Base-by-base conservation (phyloP, 2,888 invertebrate species). In the Drosophila longiperda region DNA sequence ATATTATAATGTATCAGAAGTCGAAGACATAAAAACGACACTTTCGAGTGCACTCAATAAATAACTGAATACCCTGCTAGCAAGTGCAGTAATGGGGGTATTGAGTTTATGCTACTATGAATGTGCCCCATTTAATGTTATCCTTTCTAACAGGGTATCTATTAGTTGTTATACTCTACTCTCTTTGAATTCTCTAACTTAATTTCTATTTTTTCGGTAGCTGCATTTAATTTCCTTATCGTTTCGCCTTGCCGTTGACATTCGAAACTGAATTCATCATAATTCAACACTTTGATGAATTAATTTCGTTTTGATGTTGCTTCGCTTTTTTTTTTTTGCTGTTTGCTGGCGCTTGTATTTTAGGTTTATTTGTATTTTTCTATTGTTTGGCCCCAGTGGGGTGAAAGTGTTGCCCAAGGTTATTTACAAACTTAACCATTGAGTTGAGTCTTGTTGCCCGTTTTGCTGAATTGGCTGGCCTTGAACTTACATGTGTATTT, bases 351-450 rank as follows among this genome's bases (percentile, higher is more conserved):
- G 9, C 33, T 53, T 36, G 26, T 54, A 17, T 54, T 36, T 52
- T 38, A 29, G 36, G 23, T 45, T 8, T 15, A 23, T 23, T 15
- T 45, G 45, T 50, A 42, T 65, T 33, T 64, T 50, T 50, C 38
- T 74, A 45, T 74, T 59, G 36, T 65, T 62, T 65, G 57, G 63
- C 53, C 59, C 60, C 58, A 29, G 57, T 58, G 42, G 62, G 72
- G 82, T 81, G 82, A 82, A 82, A 87, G 87, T 81, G 72, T 78
- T 63, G 66, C 66, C 70, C 78, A 82, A 83, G 83, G 82, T 86
- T 82, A 83, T 80, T 33, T 66, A 63, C 57, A 59, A 71, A 67
- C 62, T 75, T 23, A 68, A 45, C 53, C 29, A 48, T 29, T 55
- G 57, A 50, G 45, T 60, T 45, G 26, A 15, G 45, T 23, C 63